Evolutionary conservation across 2,797 vertebrate genomes (phyloP).

Genomic region (Coregonus sp.): DNA sequence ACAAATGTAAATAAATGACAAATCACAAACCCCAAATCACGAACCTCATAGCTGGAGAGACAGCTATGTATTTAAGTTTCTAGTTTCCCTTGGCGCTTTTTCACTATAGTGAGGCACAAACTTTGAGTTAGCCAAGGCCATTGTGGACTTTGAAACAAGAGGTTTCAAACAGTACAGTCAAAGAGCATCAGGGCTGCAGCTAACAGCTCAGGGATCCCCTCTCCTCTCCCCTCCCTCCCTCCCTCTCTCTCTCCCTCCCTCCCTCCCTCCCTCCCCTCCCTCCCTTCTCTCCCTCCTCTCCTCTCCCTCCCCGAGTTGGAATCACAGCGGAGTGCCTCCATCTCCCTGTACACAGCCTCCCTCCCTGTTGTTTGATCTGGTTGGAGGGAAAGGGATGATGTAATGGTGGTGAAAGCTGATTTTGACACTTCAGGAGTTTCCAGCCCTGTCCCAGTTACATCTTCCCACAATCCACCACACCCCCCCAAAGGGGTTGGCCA

Average conservation of each 20-base stretch:
- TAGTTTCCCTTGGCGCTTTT: neutral
- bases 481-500: slow-evolving; percentile 59
- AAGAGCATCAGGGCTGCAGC: neutral
- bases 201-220: neutral
- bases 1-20: neutral
- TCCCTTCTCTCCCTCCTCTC: neutral
- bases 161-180: neutral
- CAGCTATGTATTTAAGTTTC: neutral
- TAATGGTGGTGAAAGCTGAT: slow-evolving; percentile 65
- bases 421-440: slow-evolving; percentile 60
- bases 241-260: neutral
- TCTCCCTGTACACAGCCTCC: slow-evolving; percentile 5
- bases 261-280: neutral
- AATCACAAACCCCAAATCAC: neutral
- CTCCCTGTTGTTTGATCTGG: slow-evolving; percentile 58
- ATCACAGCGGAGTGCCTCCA: neutral
- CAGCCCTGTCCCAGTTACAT: slow-evolving; percentile 52
- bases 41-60: neutral
- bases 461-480: slow-evolving; percentile 61
- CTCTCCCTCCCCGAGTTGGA: neutral
- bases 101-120: neutral
- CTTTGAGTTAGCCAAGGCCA: neutral
- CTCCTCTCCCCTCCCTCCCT: neutral
- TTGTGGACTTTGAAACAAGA: neutral
- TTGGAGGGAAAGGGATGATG: slow-evolving; percentile 65